Conservation (phyloP, 2,888 invertebrate species). For the Lepidocyrtoides sp. region DNA sequence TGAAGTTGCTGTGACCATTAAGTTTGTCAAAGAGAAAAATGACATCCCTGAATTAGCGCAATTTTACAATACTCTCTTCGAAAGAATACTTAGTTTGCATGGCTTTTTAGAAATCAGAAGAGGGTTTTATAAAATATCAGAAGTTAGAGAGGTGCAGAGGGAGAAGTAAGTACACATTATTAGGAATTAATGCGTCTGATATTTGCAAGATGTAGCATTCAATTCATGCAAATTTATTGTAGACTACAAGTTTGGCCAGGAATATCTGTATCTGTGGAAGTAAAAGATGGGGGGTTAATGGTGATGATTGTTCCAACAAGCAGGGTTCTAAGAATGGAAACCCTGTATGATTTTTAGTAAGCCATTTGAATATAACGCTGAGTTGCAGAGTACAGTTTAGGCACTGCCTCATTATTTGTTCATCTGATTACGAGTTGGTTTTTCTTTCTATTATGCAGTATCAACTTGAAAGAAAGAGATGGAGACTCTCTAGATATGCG, state of each 20-base stretch:
- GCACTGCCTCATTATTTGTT: no score
- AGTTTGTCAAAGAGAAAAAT: constrained; percentile 89
- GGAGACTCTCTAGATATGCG: constrained; percentile 17
- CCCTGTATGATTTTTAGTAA: constrained; percentile 88
- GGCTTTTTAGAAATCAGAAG: constrained; percentile 92
- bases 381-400: no score
- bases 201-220: no score
- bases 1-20: constrained; percentile 86
- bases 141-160: constrained; percentile 88
- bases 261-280: constrained; percentile 94
- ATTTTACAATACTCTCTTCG: constrained; percentile 94
- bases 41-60: constrained; percentile 90
- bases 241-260: constrained; percentile 97
- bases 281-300: constrained; percentile 96
- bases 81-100: constrained; percentile 92
- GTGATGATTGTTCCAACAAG: constrained; percentile 95
- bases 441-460: no score
- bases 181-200: no score
- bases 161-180: constrained; percentile 87
- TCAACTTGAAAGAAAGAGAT: no score
- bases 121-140: constrained; percentile 92
- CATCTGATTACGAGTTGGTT: no score
- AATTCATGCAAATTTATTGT: no score
- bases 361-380: no score
- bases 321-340: constrained; percentile 93